phyloP scores from a whole-genome alignment of 2,888 invertebrate species.

The Charanyca ferruginea region DNA sequence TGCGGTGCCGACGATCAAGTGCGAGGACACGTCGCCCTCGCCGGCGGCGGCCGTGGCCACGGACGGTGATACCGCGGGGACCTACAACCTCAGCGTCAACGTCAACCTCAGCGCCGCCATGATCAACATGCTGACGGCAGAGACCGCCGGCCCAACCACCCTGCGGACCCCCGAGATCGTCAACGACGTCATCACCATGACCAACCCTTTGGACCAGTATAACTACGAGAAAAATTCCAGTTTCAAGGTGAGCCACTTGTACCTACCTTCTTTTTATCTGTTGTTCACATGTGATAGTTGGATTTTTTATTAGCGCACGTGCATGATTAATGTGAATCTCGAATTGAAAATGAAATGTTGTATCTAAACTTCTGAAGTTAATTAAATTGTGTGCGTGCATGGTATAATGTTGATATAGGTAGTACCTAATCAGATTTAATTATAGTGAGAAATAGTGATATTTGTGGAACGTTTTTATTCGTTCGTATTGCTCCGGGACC shows the following conservation, averaged over 20 bases:
- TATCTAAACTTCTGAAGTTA: conserved; percentile 48
- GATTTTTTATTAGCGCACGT: conserved; percentile 51
- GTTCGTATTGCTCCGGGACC: conserved; percentile 27
- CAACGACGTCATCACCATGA: conserved; percentile 97
- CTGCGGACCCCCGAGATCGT: conserved; percentile 97
- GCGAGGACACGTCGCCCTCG: conserved; percentile 86
- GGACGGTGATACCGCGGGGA: conserved; percentile 84
- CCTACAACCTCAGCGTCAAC: conserved; percentile 95
- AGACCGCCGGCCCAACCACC: conserved; percentile 93
- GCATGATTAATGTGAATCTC: conserved; percentile 60
- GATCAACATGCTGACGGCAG: conserved; percentile 94
- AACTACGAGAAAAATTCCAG: conserved; percentile 89
- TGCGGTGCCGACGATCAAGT: conserved; percentile 88
- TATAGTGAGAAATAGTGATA: conserved; percentile 14
- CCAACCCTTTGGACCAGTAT: conserved; percentile 95
- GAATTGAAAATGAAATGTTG: conserved; percentile 48
- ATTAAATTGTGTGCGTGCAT: conserved; percentile 44
- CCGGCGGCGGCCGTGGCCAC: conserved; percentile 79
- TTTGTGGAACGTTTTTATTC: conserved; percentile 21
- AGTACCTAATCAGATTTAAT: conserved; percentile 41
- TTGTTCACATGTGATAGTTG: conserved; percentile 46
- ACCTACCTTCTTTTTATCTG: conserved; percentile 39
- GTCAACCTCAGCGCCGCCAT: conserved; percentile 91
- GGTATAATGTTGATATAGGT: conserved; percentile 40
- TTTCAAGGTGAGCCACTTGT: conserved; percentile 82